Percentiles rank a stretch among this genome's conserved stretches.
Conservation (phyloP, 2,797 vertebrate genomes). For the Xenopus petersii region DNA sequence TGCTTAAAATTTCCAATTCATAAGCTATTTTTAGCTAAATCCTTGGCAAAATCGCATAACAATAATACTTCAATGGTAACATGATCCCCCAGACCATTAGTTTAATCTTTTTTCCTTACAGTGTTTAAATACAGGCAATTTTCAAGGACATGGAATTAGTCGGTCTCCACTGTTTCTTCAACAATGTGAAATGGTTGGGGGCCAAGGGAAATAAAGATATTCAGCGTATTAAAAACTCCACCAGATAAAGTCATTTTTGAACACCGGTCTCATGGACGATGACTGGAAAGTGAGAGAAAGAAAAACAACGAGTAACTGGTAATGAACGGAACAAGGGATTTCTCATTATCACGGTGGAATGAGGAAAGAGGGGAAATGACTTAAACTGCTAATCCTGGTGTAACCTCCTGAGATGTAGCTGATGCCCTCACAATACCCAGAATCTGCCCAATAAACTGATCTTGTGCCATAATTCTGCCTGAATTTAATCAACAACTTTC, state of each 20-base stretch:
- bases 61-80: slow-evolving; percentile 17
- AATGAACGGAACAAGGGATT: too few species aligned
- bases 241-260: slow-evolving; percentile 21
- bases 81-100: slow-evolving; percentile 26
- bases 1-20: background rate
- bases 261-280: background rate
- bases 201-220: slow-evolving; percentile 15
- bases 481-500: too few species aligned
- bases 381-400: too few species aligned
- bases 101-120: slow-evolving; percentile 34
- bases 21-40: slow-evolving; percentile 27
- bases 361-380: too few species aligned
- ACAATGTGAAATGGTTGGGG: slow-evolving; percentile 8
- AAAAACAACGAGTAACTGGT: too few species aligned
- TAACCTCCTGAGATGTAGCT: too few species aligned
- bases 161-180: slow-evolving; percentile 19
- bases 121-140: slow-evolving; percentile 33
- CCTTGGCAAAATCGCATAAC: slow-evolving; percentile 12
- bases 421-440: too few species aligned
- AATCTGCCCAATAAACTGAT: too few species aligned
- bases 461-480: too few species aligned
- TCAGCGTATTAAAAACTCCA: slow-evolving; percentile 7
- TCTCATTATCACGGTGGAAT: too few species aligned
- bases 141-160: slow-evolving; percentile 36
- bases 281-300: slow-evolving; percentile 5